Conservation (phyloP, 2,888 invertebrate species). For the Helobdella robusta region DNA sequence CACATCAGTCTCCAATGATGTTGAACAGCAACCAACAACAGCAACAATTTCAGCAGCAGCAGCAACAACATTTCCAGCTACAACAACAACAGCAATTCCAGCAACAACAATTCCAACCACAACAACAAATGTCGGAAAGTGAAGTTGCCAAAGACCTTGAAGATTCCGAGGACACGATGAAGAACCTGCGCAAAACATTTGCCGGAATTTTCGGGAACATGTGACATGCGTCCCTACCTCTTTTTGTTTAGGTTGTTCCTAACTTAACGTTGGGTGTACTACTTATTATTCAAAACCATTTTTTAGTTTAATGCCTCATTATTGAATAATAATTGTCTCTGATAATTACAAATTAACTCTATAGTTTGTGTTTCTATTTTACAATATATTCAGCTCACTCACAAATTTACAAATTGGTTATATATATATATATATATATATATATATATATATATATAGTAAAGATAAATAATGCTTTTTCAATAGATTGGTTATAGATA, state of each 20-base stretch:
- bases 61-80: too few species aligned
- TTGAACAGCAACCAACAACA: too few species aligned
- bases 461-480: background rate
- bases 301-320: too few species aligned
- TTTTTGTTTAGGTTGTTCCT: too few species aligned
- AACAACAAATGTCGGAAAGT: too few species aligned
- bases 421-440: slow-evolving; percentile 17
- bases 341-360: slow-evolving; percentile 4
- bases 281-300: background rate
- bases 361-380: background rate
- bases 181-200: slow-evolving; percentile 91
- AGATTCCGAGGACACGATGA: slow-evolving; percentile 87
- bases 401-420: too few species aligned
- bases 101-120: too few species aligned
- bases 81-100: too few species aligned
- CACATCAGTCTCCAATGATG: too few species aligned
- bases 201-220: slow-evolving; percentile 90
- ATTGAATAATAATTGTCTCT: too few species aligned
- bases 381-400: background rate
- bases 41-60: too few species aligned
- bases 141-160: slow-evolving; percentile 60
- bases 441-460: slow-evolving; percentile 23
- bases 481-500: background rate
- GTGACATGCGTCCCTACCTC: slow-evolving; percentile 37
- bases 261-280: background rate